Base-by-base conservation (phyloP, 2,797 vertebrate genomes). In the Enteromius fasciolatus region DNA sequence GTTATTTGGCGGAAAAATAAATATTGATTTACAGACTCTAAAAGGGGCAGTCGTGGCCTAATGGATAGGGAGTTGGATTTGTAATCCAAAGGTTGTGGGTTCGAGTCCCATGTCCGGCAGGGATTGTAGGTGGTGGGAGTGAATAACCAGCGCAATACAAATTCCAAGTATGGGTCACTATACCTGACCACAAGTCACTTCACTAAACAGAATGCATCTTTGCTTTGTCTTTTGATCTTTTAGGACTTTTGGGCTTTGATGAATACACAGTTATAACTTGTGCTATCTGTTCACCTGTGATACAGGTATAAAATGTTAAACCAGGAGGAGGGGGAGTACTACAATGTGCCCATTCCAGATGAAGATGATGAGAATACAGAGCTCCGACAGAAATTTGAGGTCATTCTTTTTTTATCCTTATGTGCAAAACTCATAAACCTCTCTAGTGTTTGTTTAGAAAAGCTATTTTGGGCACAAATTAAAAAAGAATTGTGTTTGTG, bases 261-360 rank as follows among this genome's bases (percentile, higher is more conserved):
- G 14, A 25, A 57, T 57, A 61, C 1, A 17, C 8, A 20, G 3
- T 17, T 2, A 75, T 57, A 59, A 25, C 33, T 5, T 74, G 4
- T 59, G 33, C 20, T 39, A 44, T 46, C 50, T 79, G 20, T 57
- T 57, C 41, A 44, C 61, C 25, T 81, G 18, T 82, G 48, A 50
- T 48, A 5, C 88, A 99, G 98, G 98, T 99, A 97, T 90, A 99
- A 99, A 87, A 84, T 99, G 88, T 89, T 99, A 87, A 98, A 97
- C 89, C 95, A 98, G 87, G 98, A 99, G 85, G 98, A 99, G 88
- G 98, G 98, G 0, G 98, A 99, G 91, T 99, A 98, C 92, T 99
- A 99, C 90, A 99, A 96, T 0, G 98, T 99, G 57, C 98, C 98
- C 81, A 99, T 99, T 89, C 96, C 98, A 20, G 98, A 98, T 87